Evolutionary conservation across 2,888 invertebrate genomes (phyloP), one percentile per base, ranked within the genome.

Genomic region (Frankliniella fusca): DNA sequence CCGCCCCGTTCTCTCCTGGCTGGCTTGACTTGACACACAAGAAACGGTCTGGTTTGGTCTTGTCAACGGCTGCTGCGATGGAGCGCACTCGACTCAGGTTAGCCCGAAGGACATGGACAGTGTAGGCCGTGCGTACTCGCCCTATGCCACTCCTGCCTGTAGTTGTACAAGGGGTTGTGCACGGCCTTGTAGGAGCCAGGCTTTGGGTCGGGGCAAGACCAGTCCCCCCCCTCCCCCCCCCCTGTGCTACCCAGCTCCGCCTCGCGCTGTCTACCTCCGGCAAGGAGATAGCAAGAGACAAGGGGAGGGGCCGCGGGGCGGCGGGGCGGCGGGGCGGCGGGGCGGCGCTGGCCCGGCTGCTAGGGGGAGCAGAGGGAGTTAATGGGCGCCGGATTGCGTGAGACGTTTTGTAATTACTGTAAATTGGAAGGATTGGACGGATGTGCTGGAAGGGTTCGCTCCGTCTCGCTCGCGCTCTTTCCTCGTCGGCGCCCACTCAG

Each of bases 401-500:
- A 76, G 70, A 76, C 70, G 70, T 76, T 76, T 76, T 76, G 70
- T 76, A 76, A 76, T 76, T 76, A 76, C 70, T 76, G 70, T 76
- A 76, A 76, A 76, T 76, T 76, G 70, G 70, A 76, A 76, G 70
- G 70, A 76, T 76, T 76, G 70, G 70, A 76, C 70, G 70, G 70
- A 76, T 76, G 70, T 76, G 70, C 70, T 76, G 70, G 70, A 76
- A 76, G 70, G 70, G 70, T 76, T 76, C 9, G 23, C 70, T 76
- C 70, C 11, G 10, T 76, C 70, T 76, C 70, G 23, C 70, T 76
- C 70, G 12, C 27, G 12, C 27, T 76, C 61, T 61, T 38, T 5
- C 38, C 38, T 38, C 38, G 38, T 38, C 38, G 38, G 38, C 38
- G 38, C 38, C 38, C 5, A n/a, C n/a, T n/a, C n/a, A 3, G 38